Base-by-base conservation (phyloP, 2,113 vertebrate species). In the Naja naja region DNA sequence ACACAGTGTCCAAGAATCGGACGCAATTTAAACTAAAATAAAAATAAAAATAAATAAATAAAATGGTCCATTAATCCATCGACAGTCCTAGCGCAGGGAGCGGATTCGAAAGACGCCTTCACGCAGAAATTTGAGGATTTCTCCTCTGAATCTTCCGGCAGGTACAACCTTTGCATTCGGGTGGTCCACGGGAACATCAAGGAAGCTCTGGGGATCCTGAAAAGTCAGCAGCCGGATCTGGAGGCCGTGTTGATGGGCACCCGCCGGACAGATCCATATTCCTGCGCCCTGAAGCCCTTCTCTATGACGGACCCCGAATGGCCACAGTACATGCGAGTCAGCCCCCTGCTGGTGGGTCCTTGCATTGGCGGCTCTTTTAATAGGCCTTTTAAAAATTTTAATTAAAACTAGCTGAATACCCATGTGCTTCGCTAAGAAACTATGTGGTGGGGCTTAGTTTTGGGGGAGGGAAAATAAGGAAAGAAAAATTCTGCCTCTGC, bases 171-270 rank as follows among this genome's bases (percentile, higher is more conserved):
- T 45, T 97, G 98, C 91, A 96, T 99, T 14, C 96, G 98, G 91
- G 97, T 98, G 0, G 99, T 98, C 91, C 98, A 99, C 94, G 99
- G 99, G 30, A 98, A 97, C 91, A 99, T 99, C 93, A 98, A 96
- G 10, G 98, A 99, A 90, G 99, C 99, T 0, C 97, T 99, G 90
- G 95, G 16, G 0, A 97, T 96, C 34, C 97, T 99, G 90, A 98
- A 97, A 96, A 94, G 97, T 53, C 98, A 93, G 95, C 98, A 97
- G 74, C 98, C 99, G 0, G 97, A 98, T 92, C 96, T 99, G 93
- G 96, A 97, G 91, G 99, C 99, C 0, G 98, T 99, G 6, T 96
- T 99, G 89, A 99, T 99, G 99, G 99, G 99, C 0, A 99, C 99
- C 0, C 98, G 99, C 12, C 98, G 98, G 20, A 99, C 98, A 0